Evolutionary conservation across 2,888 invertebrate species (phyloP), one percentile per base, ranked within the genome.

Genomic region (Phragmatobia fuliginosa): DNA sequence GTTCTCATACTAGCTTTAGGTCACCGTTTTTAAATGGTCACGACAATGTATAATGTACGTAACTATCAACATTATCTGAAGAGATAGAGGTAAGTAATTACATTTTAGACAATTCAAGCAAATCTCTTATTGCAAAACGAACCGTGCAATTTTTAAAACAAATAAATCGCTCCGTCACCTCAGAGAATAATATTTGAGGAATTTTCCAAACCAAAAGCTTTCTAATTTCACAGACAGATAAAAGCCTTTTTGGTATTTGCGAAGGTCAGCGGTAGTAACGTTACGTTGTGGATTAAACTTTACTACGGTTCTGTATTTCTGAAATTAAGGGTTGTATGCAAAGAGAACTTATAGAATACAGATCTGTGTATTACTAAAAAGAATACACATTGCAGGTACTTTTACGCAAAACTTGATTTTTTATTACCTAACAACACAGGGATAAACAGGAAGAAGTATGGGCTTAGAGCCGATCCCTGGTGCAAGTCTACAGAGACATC

Each of bases 141-240:
- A 75, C 65, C 70, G 70, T 63, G 71, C 84, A 83, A 85, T 89
- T 83, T 82, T 82, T 84, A 88, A 89, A 85, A 87, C 87, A 85
- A 89, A 45, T 86, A 86, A 90, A 87, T 88, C 79, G 82, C 85
- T 84, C 75, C 73, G 80, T 74, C 74, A 85, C 84, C 84, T 87
- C 85, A 85, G 86, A 81, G 82, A 77, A 83, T 87, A 83, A 85
- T 83, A 90, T 88, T 87, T 85, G 72, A 86, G 84, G 88, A 87
- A 91, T 90, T 89, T 86, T 89, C 86, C 88, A 89, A 90, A 89
- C 85, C n/a, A 84, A 87, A 86, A 85, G 82, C 87, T 88, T 86
- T 87, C 85, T 82, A 83, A 87, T 89, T 87, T 86, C 83, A 79
- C 87, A 84, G 86, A 84, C 83, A 85, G 73, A 77, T 75, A 76